A percentile compares a stretch with the other conserved stretches of the same genome.
Evolutionary conservation across 2,113 vertebrate species (phyloP).

Genomic region (Protobothrops mucrosquamatus): DNA sequence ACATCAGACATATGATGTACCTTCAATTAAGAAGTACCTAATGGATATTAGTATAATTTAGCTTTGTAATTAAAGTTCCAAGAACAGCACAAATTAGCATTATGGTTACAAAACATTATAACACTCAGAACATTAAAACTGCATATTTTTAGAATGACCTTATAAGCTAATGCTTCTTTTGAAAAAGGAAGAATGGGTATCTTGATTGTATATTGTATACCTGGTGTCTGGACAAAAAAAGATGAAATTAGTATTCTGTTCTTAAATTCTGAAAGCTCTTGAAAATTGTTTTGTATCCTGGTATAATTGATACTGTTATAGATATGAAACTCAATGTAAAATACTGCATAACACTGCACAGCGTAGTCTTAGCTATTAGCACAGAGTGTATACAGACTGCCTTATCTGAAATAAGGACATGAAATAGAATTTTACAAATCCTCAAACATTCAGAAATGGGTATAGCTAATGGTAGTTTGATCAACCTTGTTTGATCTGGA

Average conservation of each 20-base stretch:
- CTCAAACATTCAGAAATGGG: not conserved
- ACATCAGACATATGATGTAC: slow-evolving; percentile 75
- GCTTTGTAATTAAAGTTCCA: slow-evolving; percentile 76
- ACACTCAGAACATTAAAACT: slow-evolving; percentile 52
- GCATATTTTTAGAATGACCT: slow-evolving; percentile 52
- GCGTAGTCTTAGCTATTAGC: not conserved
- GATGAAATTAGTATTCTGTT: not conserved
- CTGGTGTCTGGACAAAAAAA: not conserved
- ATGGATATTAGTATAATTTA: slow-evolving; percentile 76
- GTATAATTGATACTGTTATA: not conserved
- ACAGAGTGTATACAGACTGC: not conserved
- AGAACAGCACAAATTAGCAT: slow-evolving; percentile 72
- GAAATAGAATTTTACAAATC: not conserved
- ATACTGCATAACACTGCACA: not conserved
- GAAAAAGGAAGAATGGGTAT: slow-evolving; percentile 35
- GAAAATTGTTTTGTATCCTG: not conserved
- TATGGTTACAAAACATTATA: slow-evolving; percentile 73
- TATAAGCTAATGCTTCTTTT: slow-evolving; percentile 42
- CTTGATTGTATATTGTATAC: slow-evolving; percentile 1
- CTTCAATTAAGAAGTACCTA: slow-evolving; percentile 74
- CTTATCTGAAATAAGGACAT: not conserved
- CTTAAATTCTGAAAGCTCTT: slow-evolving; percentile 4
- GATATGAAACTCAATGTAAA: not conserved
- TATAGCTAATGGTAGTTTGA: not conserved
- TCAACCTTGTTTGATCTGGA: not conserved